phyloP scores from a whole-genome alignment of 2,888 invertebrate genomes.

The Andrena fulva region DNA sequence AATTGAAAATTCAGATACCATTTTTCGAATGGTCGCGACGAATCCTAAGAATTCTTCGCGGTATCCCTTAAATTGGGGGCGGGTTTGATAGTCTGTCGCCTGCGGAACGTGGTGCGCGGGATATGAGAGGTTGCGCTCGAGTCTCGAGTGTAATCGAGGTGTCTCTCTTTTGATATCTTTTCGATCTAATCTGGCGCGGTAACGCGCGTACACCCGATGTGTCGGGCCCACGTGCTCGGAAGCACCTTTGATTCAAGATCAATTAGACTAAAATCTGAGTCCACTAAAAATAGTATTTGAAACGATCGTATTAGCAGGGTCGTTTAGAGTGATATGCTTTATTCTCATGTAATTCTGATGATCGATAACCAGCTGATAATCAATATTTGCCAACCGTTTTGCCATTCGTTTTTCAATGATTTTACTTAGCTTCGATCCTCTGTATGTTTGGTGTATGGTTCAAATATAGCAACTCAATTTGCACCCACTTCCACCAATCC shows the following conservation, averaged over 20 bases:
- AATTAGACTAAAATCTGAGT: constrained; percentile 51
- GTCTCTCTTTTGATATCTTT: constrained; percentile 21
- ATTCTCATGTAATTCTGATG: not conserved
- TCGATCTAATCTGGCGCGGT: constrained; percentile 53
- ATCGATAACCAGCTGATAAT: too few species aligned
- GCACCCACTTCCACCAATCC: too few species aligned
- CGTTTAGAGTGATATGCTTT: constrained; percentile 6
- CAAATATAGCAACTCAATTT: too few species aligned
- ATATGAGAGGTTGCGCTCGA: not conserved
- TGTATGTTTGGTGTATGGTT: too few species aligned
- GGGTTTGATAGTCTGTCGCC: not conserved
- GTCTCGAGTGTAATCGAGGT: not conserved
- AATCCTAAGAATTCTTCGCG: not conserved
- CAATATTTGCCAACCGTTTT: too few species aligned
- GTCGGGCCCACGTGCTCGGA: constrained; percentile 48
- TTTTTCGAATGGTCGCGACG: not conserved
- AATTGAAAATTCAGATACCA: constrained; percentile 26
- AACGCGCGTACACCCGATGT: constrained; percentile 30
- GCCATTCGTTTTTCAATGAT: too few species aligned
- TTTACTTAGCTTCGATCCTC: too few species aligned
- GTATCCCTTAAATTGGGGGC: not conserved
- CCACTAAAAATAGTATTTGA: constrained; percentile 53
- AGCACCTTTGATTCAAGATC: constrained; percentile 55
- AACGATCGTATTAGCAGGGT: constrained; percentile 13
- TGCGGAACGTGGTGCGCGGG: not conserved